These are phyloP conservation scores for Eupithecia subfuscata DNA, from an alignment of 2,888 invertebrate species.

Conservation along the genomic window DNA sequence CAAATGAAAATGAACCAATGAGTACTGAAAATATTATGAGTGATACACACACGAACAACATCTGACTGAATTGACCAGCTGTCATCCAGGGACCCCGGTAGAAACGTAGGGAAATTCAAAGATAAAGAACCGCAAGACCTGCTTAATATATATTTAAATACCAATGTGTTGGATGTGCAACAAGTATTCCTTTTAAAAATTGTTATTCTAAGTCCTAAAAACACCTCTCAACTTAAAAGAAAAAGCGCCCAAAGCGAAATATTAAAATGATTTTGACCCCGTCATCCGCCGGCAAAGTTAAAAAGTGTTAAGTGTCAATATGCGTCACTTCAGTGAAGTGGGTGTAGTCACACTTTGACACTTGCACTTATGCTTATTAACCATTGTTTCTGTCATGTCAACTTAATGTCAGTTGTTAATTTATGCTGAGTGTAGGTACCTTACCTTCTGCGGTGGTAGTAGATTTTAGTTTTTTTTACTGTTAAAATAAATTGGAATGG, in stretches of 20 bases:
- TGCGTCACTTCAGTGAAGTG: slow-evolving; percentile 11
- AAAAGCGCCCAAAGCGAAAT: background rate
- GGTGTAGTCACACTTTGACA: slow-evolving; percentile 31
- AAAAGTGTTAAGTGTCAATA: slow-evolving; percentile 13
- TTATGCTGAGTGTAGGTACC: background rate
- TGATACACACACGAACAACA: background rate
- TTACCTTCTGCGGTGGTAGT: background rate
- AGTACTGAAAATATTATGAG: no score
- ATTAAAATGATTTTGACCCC: background rate
- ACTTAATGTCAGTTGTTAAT: background rate
- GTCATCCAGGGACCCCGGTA: no score
- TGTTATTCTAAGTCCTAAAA: background rate
- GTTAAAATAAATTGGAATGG: no score
- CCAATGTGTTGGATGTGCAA: background rate
- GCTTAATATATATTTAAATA: background rate
- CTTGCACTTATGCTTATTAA: slow-evolving; percentile 27
- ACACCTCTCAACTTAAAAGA: background rate
- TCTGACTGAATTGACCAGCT: background rate
- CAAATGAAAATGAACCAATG: no score
- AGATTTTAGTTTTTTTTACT: background rate
- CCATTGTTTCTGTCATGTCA: slow-evolving; percentile 17
- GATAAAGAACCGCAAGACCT: background rate
- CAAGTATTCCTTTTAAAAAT: background rate
- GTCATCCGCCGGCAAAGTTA: slow-evolving; percentile 3
- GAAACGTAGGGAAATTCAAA: slow-evolving; percentile 4